Conservation (phyloP, 2,797 vertebrate species). For the Epinephelus malabaricus region DNA sequence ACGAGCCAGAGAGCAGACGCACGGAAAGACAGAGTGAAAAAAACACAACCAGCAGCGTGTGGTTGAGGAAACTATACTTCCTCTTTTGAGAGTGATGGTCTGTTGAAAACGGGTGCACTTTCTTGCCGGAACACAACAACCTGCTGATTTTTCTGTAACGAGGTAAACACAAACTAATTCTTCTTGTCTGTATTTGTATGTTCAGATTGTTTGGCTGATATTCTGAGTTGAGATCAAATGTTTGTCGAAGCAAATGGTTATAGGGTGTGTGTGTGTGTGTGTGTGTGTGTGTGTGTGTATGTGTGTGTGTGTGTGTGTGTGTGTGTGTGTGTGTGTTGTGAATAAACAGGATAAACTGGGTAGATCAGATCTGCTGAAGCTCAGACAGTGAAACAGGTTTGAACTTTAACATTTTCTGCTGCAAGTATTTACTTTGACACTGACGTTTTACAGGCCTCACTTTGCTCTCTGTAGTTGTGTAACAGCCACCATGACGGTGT, state of each 20-base stretch:
- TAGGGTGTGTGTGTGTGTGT: background rate
- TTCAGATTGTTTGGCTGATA: background rate
- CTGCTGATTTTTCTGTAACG: background rate
- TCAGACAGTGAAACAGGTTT: constrained; percentile 15
- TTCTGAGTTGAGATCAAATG: background rate
- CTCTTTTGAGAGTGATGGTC: constrained; percentile 32
- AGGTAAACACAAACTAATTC: constrained; percentile 48
- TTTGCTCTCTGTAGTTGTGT: too few species aligned
- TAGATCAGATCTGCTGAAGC: background rate
- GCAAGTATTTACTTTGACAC: too few species aligned
- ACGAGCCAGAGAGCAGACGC: constrained; percentile 26
- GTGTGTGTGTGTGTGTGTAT: background rate
- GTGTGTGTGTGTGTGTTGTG: background rate
- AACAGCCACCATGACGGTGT: too few species aligned
- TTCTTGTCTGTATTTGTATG: background rate
- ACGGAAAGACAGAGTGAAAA: constrained; percentile 3
- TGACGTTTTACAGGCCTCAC: too few species aligned
- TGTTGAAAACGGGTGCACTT: background rate
- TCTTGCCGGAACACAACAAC: background rate
- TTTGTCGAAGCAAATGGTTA: background rate
- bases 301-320: background rate
- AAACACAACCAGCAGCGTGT: background rate
- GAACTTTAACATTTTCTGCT: constrained; percentile 21
- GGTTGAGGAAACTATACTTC: constrained; percentile 56
- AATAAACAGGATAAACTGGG: background rate